Base-by-base conservation (phyloP, 2,797 vertebrate species). In the Sebastes minor region DNA sequence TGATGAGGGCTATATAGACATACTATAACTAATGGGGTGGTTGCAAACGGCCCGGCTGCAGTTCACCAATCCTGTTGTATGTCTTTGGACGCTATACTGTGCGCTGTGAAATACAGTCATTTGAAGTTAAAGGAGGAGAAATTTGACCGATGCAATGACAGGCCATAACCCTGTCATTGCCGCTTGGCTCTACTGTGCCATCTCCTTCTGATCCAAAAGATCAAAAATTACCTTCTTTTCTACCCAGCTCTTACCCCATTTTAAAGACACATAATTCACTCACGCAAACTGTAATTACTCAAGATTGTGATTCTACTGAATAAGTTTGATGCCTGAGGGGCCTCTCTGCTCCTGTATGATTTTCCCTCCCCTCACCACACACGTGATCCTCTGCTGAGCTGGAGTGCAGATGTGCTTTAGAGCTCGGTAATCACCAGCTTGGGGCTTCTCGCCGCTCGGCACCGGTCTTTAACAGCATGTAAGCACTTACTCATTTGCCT, bases 401-500 rank as follows among this genome's bases (percentile, higher is more conserved):
- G 89, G 86, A 91, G 90, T 93, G 89, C 95, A 96, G 94, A 96
- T 95, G 95, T 95, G 93, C 90, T 94, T 93, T 83, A 89, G 87
- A 92, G 90, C 88, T 89, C 46, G 4, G 88, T 96, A 96, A 96
- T 96, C 93, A 96, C 91, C 81, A 79, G 93, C 93, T 94, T 95
- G 88, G 86, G 95, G 94, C 94, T 95, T 94, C 93, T 95, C 89
- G 61, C 91, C 59, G 81, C 92, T 94, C 91, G 42, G 88, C 92
- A 92, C 91, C 78, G 81, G 91, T 92, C 92, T 93, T 95, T 95
- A 95, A 93, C 93, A 93, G 93, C 94, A 88, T 95, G 94, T 95
- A 96, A 96, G 94, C 94, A 94, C 95, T 95, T 94, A 94, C 92
- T 95, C 94, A 95, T 96, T 95, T 94, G 90, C 89, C 93, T 94